Evolutionary conservation across 2,888 invertebrate genomes (phyloP).

Genomic region (Salpingus planirostris): DNA sequence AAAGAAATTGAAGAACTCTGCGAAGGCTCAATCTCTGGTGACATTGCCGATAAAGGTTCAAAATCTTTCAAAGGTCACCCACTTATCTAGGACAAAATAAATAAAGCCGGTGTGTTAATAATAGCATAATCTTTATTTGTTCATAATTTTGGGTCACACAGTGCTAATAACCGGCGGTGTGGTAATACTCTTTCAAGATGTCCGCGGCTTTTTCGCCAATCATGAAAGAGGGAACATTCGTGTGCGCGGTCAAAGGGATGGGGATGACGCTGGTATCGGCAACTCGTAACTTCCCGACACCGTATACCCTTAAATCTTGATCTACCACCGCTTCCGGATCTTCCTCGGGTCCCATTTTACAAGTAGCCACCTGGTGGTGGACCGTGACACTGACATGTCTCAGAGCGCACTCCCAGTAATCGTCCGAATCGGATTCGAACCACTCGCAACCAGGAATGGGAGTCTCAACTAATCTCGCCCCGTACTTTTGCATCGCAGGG

Average conservation of each 20-base stretch:
- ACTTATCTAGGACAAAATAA: no score
- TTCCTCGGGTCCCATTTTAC: constrained; percentile 55
- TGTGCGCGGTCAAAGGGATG: constrained; percentile 55
- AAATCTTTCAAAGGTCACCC: no score
- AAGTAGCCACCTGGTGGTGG: constrained; percentile 61
- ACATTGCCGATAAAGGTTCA: no score
- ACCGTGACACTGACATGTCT: constrained; percentile 43
- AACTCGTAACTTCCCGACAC: constrained; percentile 53
- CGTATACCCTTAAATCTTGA: constrained; percentile 46
- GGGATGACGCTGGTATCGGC: constrained; percentile 64
- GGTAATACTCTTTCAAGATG: constrained; percentile 42
- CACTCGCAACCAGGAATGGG: constrained; percentile 49
- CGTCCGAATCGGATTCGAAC: constrained; percentile 48
- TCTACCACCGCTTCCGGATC: constrained; percentile 47
- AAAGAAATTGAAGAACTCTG: no score
- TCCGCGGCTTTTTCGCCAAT: constrained; percentile 51
- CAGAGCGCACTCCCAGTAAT: constrained; percentile 59
- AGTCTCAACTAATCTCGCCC: constrained; percentile 40
- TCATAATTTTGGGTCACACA: no score
- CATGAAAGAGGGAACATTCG: constrained; percentile 61
- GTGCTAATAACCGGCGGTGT: no score
- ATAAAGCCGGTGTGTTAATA: no score
- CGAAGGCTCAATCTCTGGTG: no score
- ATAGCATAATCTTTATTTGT: no score
- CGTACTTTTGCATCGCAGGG: constrained; percentile 47